phyloP scores from a whole-genome alignment of 1,140 invertebrate species.

The Ganaspis sp. region DNA sequence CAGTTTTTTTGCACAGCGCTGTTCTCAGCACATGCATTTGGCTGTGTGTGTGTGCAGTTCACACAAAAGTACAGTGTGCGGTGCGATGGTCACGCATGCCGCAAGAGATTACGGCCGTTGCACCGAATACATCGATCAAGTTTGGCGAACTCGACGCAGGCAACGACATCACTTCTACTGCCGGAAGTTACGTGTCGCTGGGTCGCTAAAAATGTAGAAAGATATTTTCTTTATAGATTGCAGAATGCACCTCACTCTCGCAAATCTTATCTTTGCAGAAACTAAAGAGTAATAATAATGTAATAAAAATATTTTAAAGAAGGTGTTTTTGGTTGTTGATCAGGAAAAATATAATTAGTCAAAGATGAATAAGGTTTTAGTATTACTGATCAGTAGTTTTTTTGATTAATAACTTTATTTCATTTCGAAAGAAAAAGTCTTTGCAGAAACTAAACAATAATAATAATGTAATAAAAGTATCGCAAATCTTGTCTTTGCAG shows the following conservation, averaged over 20 bases:
- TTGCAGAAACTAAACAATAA: too few relatives aligned
- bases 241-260: neutral
- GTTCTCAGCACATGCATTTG: slow-evolving; percentile 47
- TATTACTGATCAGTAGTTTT: too few relatives aligned
- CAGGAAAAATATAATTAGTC: too few relatives aligned
- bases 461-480: too few relatives aligned
- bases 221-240: neutral
- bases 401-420: too few relatives aligned
- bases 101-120: slow-evolving; percentile 68
- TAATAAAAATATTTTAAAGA: too few relatives aligned
- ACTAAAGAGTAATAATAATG: too few relatives aligned
- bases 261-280: neutral
- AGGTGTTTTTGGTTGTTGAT: too few relatives aligned
- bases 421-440: too few relatives aligned
- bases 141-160: slow-evolving; percentile 19
- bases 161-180: slow-evolving; percentile 25
- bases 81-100: slow-evolving; percentile 56
- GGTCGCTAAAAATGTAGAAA: slow-evolving; percentile 9
- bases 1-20: slow-evolving; percentile 55
- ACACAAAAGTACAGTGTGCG: slow-evolving; percentile 29
- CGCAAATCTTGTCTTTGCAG: neutral
- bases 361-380: too few relatives aligned
- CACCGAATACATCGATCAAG: slow-evolving; percentile 66
- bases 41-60: slow-evolving; percentile 31
- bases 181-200: slow-evolving; percentile 27